Evolutionary conservation across 2,888 invertebrate species (phyloP).

Genomic region (Patella caerulea): DNA sequence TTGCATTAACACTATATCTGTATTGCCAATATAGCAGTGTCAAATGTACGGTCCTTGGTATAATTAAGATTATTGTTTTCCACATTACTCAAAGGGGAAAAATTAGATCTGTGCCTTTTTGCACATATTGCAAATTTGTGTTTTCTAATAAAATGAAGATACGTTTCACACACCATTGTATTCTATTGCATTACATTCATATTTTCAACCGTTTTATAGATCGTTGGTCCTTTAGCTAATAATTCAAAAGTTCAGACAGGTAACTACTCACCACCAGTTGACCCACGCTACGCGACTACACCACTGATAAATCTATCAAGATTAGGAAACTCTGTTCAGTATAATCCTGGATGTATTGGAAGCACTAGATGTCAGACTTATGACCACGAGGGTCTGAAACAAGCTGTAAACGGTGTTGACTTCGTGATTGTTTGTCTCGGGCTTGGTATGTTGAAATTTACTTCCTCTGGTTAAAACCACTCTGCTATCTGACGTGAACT

Average conservation of each 20-base stretch:
- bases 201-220: constrained; percentile 39
- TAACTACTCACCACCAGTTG: constrained; percentile 54
- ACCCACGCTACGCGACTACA: constrained; percentile 47
- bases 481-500: too few species aligned
- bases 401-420: constrained; percentile 48
- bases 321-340: constrained; percentile 41
- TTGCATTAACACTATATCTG: too few species aligned
- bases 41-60: too few species aligned
- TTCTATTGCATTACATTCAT: neutral
- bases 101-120: too few species aligned
- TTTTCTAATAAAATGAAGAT: neutral
- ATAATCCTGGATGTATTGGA: constrained; percentile 55
- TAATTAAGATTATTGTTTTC: too few species aligned
- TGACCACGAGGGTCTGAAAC: constrained; percentile 37
- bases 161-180: neutral
- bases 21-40: too few species aligned
- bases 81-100: too few species aligned
- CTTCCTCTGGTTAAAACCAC: too few species aligned
- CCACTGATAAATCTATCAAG: constrained; percentile 48
- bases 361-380: constrained; percentile 49
- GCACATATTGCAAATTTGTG: neutral
- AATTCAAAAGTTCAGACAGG: constrained; percentile 60
- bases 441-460: constrained; percentile 44
- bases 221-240: constrained; percentile 68
- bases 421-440: constrained; percentile 64